Evolutionary conservation across 2,113 vertebrate species (phyloP).

Genomic region (Apodemus speciosus): DNA sequence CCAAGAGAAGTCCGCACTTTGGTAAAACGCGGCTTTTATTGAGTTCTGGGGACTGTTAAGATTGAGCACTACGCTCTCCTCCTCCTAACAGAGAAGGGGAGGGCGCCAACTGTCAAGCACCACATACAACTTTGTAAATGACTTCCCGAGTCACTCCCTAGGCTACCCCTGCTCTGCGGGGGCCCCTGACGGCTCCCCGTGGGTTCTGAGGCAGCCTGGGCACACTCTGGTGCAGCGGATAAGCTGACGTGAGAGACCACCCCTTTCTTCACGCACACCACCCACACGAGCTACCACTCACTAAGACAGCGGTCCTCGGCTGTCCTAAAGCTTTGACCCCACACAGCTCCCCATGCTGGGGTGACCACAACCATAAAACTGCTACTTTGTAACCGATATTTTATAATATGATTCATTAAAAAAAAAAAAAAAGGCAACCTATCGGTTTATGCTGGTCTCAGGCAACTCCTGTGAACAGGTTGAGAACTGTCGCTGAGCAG

Average conservation of each 20-base stretch:
- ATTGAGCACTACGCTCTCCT: background rate
- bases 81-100: background rate
- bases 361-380: background rate
- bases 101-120: background rate
- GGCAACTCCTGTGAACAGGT: background rate
- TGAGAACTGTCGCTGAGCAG: background rate
- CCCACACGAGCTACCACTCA: background rate
- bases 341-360: background rate
- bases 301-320: background rate
- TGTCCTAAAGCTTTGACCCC: background rate
- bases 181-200: rapidly evolving
- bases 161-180: background rate
- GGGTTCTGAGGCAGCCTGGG: background rate
- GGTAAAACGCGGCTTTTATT: background rate
- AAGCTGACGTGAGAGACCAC: background rate
- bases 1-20: background rate
- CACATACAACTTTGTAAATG: background rate
- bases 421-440: too few species aligned
- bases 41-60: background rate
- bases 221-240: rapidly evolving
- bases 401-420: too few species aligned
- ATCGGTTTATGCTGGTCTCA: background rate
- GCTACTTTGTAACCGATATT: background rate
- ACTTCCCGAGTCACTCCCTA: background rate
- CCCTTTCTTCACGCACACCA: background rate